phyloP scores from a whole-genome alignment of 2,888 invertebrate genomes.

The Pristionchus japonicus region DNA sequence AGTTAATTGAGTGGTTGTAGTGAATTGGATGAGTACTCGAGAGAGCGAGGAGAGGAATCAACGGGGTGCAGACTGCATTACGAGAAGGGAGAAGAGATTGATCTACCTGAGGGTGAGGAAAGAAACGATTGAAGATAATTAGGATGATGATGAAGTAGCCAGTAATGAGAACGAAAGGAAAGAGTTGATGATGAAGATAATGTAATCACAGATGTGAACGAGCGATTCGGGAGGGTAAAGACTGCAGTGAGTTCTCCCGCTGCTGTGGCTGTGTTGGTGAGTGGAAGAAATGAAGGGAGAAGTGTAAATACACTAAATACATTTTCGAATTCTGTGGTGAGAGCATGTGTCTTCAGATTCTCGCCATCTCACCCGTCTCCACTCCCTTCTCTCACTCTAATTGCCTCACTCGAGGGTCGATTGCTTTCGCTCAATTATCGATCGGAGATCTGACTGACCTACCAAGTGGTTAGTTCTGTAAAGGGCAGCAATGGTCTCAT shows the following conservation, averaged over 20 bases:
- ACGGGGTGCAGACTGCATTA: background rate
- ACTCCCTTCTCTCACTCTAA: slow-evolving; percentile 34
- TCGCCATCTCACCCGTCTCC: background rate
- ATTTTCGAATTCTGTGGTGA: background rate
- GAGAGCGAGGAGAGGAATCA: slow-evolving; percentile 19
- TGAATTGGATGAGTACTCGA: background rate
- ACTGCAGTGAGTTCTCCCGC: background rate
- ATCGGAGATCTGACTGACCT: background rate
- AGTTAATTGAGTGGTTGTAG: no score
- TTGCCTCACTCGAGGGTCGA: slow-evolving; percentile 29
- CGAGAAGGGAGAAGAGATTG: slow-evolving; percentile 5
- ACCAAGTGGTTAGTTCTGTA: background rate
- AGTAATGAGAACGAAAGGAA: no score
- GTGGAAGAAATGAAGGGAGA: background rate
- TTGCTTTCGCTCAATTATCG: slow-evolving; percentile 1
- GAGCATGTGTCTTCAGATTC: no score
- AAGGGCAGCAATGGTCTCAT: no score
- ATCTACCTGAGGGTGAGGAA: slow-evolving; percentile 2
- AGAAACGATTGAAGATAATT: background rate
- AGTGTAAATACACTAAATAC: background rate
- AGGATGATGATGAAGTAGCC: no score
- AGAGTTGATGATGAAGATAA: no score
- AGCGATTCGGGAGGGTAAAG: background rate
- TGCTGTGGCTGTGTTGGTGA: background rate
- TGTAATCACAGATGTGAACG: slow-evolving; percentile 5